Evolutionary conservation across 2,113 vertebrate genomes (phyloP), one percentile per base, ranked within the genome.

Genomic region (rat (Rattus norvegicus)): DNA sequence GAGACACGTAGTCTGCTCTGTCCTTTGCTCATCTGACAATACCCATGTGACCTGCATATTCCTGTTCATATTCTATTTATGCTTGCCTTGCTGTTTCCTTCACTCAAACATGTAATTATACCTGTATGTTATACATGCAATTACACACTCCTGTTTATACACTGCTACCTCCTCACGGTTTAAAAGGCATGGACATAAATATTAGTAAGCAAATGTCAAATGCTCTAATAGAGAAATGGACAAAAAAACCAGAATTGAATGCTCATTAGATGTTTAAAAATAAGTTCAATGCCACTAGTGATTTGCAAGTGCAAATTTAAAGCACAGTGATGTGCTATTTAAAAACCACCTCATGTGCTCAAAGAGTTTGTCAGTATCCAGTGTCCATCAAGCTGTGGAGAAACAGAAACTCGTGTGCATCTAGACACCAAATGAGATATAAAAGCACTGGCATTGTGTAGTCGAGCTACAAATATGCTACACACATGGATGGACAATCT

Each of bases 121-220:
- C 5, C 4, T 63, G 7, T 33, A 69, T 14, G 11, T 67, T 67
- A 3, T 13, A 67, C 65, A 67, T 33, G 28, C 26, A 67, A 67
- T 67, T 73, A 39, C 36, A 73, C 17, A 36, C 39, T 85, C 80
- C 87, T 86, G 12, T 87, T 90, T 94, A 43, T 59, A 36, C 59
- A 76, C n/a, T n/a, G 83, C 52, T 87, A 90, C 90, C 65, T 91
- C 90, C 65, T 91, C 49, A 92, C 36, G 92, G 13, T 95, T 90
- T 63, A 88, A 97, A 95, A 20, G 39, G 20, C 17, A 59, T 24
- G 80, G 47, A 5, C 1, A 2, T 80, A 69, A 33, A 61, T 88
- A 39, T 88, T 65, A 61, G 49, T 43, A 80, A 77, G 49, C 70
- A 63, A 88, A 97, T 75, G n/a, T 88, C 75, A 96, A 95, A 47